Evolutionary conservation across 2,113 vertebrate genomes (phyloP), one percentile per base, ranked within the genome.

Genomic region (western clawed frog (Xenopus tropicalis)): DNA sequence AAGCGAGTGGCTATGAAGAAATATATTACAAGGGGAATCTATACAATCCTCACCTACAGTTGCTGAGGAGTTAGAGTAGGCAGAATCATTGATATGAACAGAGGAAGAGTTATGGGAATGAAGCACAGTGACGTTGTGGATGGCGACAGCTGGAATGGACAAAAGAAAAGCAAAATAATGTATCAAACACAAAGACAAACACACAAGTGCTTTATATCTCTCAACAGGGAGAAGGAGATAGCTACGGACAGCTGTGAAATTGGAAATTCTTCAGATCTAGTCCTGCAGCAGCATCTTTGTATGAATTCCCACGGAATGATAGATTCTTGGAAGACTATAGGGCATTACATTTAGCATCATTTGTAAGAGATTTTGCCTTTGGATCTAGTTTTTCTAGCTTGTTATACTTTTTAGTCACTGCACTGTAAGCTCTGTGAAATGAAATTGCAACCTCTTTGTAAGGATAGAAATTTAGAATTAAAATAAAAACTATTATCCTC

Each of bases 51-150:
- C 96, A 99, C 97, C 97, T 95, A 99, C 93, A 73, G 93, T 94
- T 78, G 95, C 94, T 86, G 96, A 96, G 92, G 91, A 90, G 89
- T 98, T 98, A 94, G 97, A 94, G 94, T 95, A 98, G 94, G 94
- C 92, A 91, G 97, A 97, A 86, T 94, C 96, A 95, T 95, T 96
- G 94, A 94, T 91, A 92, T 91, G 92, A 86, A 96, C 94, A 98
- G 93, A 95, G 88, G 94, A 91, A 91, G 93, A 91, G 78, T 96
- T 94, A 96, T 94, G 93, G 86, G 91, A 90, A 77, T 90, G 91
- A 82, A 95, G 94, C 93, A 96, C 95, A 96, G 96, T 97, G 93
- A 95, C 93, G 93, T 93, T 96, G 95, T 94, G 93, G 92, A 93
- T 87, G 93, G 90, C 94, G 86, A 94, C 88, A 82, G 92, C 97